phyloP scores from a whole-genome alignment of 2,113 vertebrate species.

The Rostratula benghalensis region DNA sequence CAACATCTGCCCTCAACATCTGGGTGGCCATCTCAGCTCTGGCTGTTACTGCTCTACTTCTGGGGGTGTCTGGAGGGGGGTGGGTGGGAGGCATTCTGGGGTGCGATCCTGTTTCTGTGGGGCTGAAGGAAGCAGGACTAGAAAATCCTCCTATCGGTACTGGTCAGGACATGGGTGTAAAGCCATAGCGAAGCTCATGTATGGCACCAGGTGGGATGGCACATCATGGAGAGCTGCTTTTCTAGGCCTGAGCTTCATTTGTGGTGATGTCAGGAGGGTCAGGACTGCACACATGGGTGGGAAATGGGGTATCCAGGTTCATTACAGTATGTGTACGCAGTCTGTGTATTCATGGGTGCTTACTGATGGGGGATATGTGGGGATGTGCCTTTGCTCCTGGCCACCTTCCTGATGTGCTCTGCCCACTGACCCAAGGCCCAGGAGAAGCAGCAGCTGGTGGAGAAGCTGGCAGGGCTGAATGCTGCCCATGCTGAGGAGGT shows the following conservation, averaged over 20 bases:
- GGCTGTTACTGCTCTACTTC: not conserved
- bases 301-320: not conserved
- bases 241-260: not conserved
- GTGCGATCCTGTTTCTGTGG: not conserved
- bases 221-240: not conserved
- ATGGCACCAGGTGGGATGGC: accelerated
- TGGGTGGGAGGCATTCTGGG: not conserved
- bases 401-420: not conserved
- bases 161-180: too few relatives aligned
- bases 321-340: not conserved
- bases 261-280: not conserved
- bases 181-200: not conserved
- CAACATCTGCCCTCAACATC: accelerated
- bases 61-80: not conserved
- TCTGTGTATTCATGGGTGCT: accelerated
- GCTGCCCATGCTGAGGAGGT: slow-evolving; percentile 58
- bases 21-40: not conserved
- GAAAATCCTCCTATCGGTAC: not conserved
- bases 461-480: slow-evolving; percentile 61
- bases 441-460: slow-evolving; percentile 67
- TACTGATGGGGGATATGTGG: accelerated
- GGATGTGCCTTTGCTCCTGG: accelerated
- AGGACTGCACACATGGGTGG: not conserved
- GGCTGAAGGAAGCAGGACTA: not conserved
- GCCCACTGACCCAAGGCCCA: slow-evolving; percentile 49